Evolutionary conservation across 2,888 invertebrate species (phyloP), one percentile per base, ranked within the genome.

Genomic region (Unio pictorum): DNA sequence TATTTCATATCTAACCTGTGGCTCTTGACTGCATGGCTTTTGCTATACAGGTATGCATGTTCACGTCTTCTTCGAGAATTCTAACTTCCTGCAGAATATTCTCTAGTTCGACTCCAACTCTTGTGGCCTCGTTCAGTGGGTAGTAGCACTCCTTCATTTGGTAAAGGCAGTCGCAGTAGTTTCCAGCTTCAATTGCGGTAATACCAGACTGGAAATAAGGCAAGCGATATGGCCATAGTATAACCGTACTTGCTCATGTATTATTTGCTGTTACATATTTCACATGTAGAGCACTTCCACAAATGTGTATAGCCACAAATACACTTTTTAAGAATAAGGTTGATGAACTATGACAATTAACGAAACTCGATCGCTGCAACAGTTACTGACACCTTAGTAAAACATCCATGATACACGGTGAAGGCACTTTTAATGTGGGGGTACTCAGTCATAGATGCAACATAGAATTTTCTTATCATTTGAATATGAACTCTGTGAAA

Each of bases 1-100:
- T 20, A 28, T 58, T 8, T 45, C 11, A 26, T 18, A 4, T n/a
- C 67, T 56, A 72, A 81, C 81, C 81, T 63, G 72, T 79, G 54
- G 71, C 68, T 59, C 71, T 68, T 18, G 81, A 78, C 61, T 81
- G 73, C 45, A 74, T 64, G 7, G 79, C 71, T 55, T 79, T 75
- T 1, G 78, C 79, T 23, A 78, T 61, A 61, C 73, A 79, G 11
- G 65, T 73, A 23, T 81, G 77, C 69, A 79, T 76, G 5, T 59
- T 28, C 26, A 79, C 66, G 55, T 81, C 81, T 17, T 72, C 66
- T 30, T 76, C 74, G 45, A 78, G 59, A 5, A 70, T 63, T 17
- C 66, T 20, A 28, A 71, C 66, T 30, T 77, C 76, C 17, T 45
- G 17, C 20, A 60, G 60, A 17, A 77, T 56, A n/a, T n/a, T 58